phyloP scores from a whole-genome alignment of 1,140 invertebrate species.

The Drosophila ambigua region DNA sequence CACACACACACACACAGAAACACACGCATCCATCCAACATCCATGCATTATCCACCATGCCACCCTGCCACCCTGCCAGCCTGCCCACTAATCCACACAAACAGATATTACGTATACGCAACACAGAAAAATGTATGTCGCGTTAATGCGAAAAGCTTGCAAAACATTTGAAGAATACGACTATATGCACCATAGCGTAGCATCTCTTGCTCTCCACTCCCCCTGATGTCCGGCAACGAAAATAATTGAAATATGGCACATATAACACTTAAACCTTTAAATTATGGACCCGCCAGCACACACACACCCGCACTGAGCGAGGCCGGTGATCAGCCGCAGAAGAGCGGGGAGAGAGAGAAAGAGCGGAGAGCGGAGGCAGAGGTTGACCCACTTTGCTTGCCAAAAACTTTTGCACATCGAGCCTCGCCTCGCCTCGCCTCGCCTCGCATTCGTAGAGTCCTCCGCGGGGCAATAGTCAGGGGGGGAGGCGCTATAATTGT shows the following conservation, averaged over 20 bases:
- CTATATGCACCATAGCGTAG: too few relatives aligned
- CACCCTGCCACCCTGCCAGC: background rate
- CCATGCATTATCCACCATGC: too few relatives aligned
- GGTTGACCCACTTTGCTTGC: conserved; percentile 46
- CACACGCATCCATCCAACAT: too few relatives aligned
- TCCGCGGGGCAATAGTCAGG: too few relatives aligned
- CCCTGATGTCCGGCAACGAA: conserved; percentile 1
- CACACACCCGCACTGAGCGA: conserved; percentile 1
- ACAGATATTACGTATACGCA: conserved; percentile 24
- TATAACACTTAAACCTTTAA: conserved; percentile 32
- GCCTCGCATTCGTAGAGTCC: too few relatives aligned
- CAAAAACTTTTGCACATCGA: conserved; percentile 36
- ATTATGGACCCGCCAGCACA: conserved; percentile 10
- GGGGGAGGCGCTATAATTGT: conserved; percentile 11
- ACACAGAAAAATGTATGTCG: conserved; percentile 4
- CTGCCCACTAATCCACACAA: background rate
- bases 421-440: too few relatives aligned
- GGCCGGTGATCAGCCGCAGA: background rate
- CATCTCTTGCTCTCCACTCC: background rate
- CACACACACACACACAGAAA: background rate
- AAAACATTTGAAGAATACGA: background rate
- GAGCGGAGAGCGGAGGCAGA: background rate
- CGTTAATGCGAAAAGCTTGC: conserved; percentile 22
- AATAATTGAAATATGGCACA: conserved; percentile 12
- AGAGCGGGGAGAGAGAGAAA: background rate